Conservation (phyloP, 2,888 invertebrate genomes). For the Clunio marinus region DNA sequence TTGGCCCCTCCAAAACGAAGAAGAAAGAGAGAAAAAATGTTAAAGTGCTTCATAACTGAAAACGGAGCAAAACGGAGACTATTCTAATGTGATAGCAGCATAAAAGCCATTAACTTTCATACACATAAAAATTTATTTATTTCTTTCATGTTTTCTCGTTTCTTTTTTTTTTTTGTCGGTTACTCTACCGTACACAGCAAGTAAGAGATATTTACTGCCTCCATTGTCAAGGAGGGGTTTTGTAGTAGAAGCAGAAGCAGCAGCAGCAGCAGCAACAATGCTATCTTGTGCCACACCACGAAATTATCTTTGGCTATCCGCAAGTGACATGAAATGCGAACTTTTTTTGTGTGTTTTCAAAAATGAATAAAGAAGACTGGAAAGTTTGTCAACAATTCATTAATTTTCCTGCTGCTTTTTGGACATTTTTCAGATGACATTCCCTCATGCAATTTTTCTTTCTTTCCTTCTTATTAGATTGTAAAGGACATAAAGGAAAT, state of each 20-base stretch:
- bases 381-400: background rate
- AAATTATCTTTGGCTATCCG: background rate
- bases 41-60: conserved; percentile 21
- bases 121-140: conserved; percentile 27
- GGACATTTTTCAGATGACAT: background rate
- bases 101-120: conserved; percentile 21
- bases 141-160: background rate
- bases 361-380: background rate
- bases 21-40: background rate
- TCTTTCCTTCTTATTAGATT: background rate
- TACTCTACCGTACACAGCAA: background rate
- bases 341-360: too few relatives aligned
- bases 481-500: background rate
- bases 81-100: conserved; percentile 7
- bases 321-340: background rate
- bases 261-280: background rate
- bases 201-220: background rate
- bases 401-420: background rate
- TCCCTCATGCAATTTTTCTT: too few relatives aligned
- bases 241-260: too few relatives aligned
- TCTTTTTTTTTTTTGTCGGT: background rate
- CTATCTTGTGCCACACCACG: background rate
- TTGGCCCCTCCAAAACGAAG: background rate
- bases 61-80: conserved; percentile 11
- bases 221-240: background rate